These are phyloP conservation scores for Melanotaenia maccullochi DNA, from an alignment of 2,797 vertebrate species.

Conservation along the genomic window DNA sequence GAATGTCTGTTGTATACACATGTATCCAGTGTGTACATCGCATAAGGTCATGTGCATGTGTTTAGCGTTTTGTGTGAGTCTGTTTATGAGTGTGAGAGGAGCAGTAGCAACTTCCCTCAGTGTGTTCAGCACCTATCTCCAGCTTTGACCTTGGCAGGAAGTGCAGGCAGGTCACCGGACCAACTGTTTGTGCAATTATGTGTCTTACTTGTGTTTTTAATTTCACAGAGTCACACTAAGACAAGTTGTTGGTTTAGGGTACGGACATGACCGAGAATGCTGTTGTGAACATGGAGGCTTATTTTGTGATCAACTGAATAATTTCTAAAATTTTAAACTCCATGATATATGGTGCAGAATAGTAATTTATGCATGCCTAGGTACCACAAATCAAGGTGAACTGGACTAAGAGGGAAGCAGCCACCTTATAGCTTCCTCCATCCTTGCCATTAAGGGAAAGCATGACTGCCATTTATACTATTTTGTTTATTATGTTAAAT, in stretches of 20 bases:
- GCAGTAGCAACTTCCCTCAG: conserved; percentile 69
- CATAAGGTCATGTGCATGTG: conserved; percentile 54
- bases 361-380: not conserved
- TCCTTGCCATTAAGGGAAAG: not conserved
- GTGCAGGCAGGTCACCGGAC: conserved; percentile 73
- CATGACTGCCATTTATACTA: not conserved
- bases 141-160: conserved; percentile 83
- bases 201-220: conserved; percentile 23
- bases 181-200: conserved; percentile 75
- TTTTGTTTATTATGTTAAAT: not conserved
- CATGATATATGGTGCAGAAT: not conserved
- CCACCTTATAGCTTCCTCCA: not conserved
- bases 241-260: too few species aligned
- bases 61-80: conserved; percentile 32
- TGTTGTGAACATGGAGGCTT: not conserved
- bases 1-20: conserved; percentile 35
- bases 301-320: not conserved
- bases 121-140: conserved; percentile 66
- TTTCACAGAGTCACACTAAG: too few species aligned
- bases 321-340: not conserved
- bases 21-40: conserved; percentile 32
- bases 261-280: too few species aligned
- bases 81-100: conserved; percentile 33
- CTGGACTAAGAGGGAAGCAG: not conserved
- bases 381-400: too few species aligned